Conservation (phyloP, 2,888 invertebrate genomes). For the Malacosoma neustria region DNA sequence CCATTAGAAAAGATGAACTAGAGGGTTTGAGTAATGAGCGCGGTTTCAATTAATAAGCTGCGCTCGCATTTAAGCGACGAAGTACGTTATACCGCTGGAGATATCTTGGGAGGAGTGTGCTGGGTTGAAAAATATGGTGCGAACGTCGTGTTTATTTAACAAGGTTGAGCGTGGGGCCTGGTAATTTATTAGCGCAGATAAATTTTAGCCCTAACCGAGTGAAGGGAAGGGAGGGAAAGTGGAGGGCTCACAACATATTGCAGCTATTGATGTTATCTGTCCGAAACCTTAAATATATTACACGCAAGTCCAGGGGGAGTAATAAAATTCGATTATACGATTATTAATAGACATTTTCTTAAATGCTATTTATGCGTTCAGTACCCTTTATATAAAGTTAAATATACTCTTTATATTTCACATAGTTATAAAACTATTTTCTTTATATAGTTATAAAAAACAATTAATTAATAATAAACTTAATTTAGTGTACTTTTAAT, state of each 20-base stretch:
- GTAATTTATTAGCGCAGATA: slow-evolving; percentile 60
- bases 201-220: slow-evolving; percentile 45
- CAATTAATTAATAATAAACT: too few species aligned
- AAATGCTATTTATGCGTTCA: too few species aligned
- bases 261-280: slow-evolving; percentile 41
- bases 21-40: slow-evolving; percentile 24
- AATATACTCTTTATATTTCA: too few species aligned
- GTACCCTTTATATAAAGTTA: too few species aligned
- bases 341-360: neutral
- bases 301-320: neutral
- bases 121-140: slow-evolving; percentile 55
- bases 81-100: slow-evolving; percentile 22
- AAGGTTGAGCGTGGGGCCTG: slow-evolving; percentile 33
- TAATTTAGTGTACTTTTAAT: too few species aligned
- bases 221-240: too few species aligned
- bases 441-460: too few species aligned
- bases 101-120: slow-evolving; percentile 25
- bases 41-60: slow-evolving; percentile 32
- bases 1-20: too few species aligned
- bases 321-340: neutral
- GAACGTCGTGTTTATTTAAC: slow-evolving; percentile 58
- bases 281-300: slow-evolving; percentile 17
- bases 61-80: slow-evolving; percentile 10
- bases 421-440: too few species aligned
- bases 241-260: slow-evolving; percentile 33